Percentiles rank a stretch among this genome's conserved stretches.
Evolutionary conservation across 2,113 vertebrate genomes (phyloP).

Genomic region (Ictalurus furcatus): DNA sequence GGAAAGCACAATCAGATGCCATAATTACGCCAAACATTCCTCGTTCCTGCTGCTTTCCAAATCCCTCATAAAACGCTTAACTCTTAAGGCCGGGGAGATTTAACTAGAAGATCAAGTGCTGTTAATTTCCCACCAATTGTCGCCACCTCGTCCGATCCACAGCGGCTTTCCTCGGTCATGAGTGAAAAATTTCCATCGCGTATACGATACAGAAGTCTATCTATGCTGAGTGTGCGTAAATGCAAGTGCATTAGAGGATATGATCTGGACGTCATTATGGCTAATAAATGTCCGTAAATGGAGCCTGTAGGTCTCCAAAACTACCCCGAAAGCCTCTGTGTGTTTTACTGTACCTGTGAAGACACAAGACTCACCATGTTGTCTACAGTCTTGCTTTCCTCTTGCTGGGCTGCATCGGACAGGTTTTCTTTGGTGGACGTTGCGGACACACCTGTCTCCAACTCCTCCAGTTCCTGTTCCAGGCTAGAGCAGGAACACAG

Average conservation of each 20-base stretch:
- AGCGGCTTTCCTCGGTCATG: background rate
- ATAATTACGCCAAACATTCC: constrained; percentile 19
- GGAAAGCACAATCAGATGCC: constrained; percentile 49
- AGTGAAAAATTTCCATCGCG: background rate
- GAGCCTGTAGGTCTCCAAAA: background rate
- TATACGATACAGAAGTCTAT: background rate
- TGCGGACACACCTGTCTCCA: constrained; percentile 75
- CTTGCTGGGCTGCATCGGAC: constrained; percentile 59
- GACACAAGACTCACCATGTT: constrained; percentile 70
- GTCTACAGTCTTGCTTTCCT: constrained; percentile 56
- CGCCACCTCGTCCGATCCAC: background rate
- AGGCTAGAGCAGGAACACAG: constrained; percentile 70
- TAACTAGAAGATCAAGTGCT: background rate
- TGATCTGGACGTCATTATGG: background rate
- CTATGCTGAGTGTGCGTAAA: background rate
- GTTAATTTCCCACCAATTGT: background rate
- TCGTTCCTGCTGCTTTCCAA: background rate
- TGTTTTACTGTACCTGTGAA: no score
- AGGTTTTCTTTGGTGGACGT: constrained; percentile 71
- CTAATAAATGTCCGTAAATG: background rate
- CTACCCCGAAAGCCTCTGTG: background rate
- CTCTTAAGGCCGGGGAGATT: background rate
- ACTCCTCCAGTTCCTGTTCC: constrained; percentile 80
- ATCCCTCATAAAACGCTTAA: background rate
- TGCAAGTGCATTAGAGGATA: background rate